Conservation (phyloP, 2,888 invertebrate genomes). For the Sphaeridia pumilis region DNA sequence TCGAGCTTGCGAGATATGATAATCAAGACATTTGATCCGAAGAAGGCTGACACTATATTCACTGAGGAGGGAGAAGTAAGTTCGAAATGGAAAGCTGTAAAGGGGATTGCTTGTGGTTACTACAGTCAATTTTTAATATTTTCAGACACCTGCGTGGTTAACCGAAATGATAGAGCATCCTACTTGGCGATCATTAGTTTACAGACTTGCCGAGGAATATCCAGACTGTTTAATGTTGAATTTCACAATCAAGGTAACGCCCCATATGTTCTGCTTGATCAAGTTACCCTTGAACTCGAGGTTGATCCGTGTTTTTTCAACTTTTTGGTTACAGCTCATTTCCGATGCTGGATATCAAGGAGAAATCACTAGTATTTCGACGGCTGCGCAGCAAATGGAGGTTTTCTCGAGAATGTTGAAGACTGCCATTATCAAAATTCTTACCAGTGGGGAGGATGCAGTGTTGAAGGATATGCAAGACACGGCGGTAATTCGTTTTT, state of each 20-base stretch:
- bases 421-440: conserved; percentile 81
- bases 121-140: conserved; percentile 20
- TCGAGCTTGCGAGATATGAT: conserved; percentile 96
- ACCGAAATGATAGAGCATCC: conserved; percentile 95
- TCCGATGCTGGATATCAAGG: conserved; percentile 99
- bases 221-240: conserved; percentile 98
- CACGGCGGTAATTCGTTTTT: conserved; percentile 71
- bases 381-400: conserved; percentile 97
- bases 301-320: too few relatives aligned
- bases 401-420: conserved; percentile 94
- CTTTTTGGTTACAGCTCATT: conserved; percentile 55
- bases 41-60: conserved; percentile 95
- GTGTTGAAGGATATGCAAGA: conserved; percentile 77
- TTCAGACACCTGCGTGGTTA: conserved; percentile 87
- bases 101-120: too few relatives aligned
- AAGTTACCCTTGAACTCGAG: too few relatives aligned
- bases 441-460: conserved; percentile 80
- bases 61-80: conserved; percentile 90
- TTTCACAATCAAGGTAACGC: conserved; percentile 80
- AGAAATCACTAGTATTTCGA: conserved; percentile 94
- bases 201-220: conserved; percentile 91
- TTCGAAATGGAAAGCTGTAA: too few relatives aligned
- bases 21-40: conserved; percentile 90
- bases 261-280: background rate
- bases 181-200: conserved; percentile 93